Base-by-base conservation (phyloP, 2,797 vertebrate species). In the Enteromius paludinosus region DNA sequence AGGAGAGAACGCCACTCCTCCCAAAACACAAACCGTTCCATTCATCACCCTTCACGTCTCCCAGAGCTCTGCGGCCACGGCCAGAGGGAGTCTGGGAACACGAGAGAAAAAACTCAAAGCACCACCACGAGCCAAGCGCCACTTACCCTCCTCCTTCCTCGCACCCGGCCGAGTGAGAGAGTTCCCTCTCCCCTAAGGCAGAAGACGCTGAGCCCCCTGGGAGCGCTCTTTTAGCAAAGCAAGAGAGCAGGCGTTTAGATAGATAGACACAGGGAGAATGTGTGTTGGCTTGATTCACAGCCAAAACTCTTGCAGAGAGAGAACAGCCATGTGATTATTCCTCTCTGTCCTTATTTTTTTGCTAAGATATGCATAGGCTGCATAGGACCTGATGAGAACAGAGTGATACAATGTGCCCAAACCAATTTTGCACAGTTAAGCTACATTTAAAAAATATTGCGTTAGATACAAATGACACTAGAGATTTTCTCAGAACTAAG, bases 41-140 rank as follows among this genome's bases (percentile, higher is more conserved):
- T 88, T 86, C 81, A 87, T 90, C 87, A 86, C 82, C 74, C 69
- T 25, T 28, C 30, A 72, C 49, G 47, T 61, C 52, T 74, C 45
- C 68, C 35, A 61, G 54, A 30, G 30, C 59, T 68, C 62, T 70
- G 38, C 49, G 25, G 82, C 64, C 75, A 52, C 56, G 75, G 64
- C 73, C 49, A 81, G 56, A 77, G 77, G 73, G 61, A 82, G 81
- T 76, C 82, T 61, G 68, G 65, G 71, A 85, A 65, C 59, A 66
- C n/a, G 64, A 80, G 81, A 66, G 17, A 64, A 70, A 75, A 83
- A 84, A 79, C 75, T 68, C 25, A 49, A 61, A 49, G 82, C 33
- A 41, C 30, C 54, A 77, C 75, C 69, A 33, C 15, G 38, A 87
- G 87, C 84, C 85, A 83, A 83, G 76, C 61, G 25, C 59, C 86